Base-by-base conservation (phyloP, 2,113 vertebrate genomes). In the Pachycephala philippinensis region DNA sequence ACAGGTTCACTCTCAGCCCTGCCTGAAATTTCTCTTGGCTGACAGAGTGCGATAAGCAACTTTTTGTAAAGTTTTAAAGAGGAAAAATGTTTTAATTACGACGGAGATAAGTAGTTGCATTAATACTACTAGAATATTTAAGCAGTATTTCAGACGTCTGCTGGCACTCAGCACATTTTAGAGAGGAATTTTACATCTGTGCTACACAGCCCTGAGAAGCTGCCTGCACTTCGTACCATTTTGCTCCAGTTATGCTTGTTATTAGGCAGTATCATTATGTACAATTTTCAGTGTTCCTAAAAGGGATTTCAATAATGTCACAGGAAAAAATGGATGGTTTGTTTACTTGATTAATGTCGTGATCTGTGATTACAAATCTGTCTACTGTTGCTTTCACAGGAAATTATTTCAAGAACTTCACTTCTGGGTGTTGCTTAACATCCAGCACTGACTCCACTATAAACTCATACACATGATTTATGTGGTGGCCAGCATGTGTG, bases 341-440 rank as follows among this genome's bases (percentile, higher is more conserved):
- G 95, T 95, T 96, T 96, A 96, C 87, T 94, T 96, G 95, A 97
- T 97, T 96, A 93, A 96, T 97, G 95, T 74, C 4, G 15, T 81
- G 87, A 96, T 96, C 95, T 91, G 15, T 95, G 94, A 97, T 97
- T 97, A 95, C 96, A 97, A 91, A 95, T 96, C 96, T 96, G 95
- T 94, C 96, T 96, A 74, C 96, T 97, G 84, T 87, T 96, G 93
- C 95, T 96, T 97, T 96, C 93, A 94, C 94, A 97, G 97, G 96
- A 97, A 97, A 97, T 97, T 95, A 97, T 97, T 97, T 97, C 97
- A 97, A 95, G 96, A 96, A 96, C 94, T 96, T 97, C 93, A 96
- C 93, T 97, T 95, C 82, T 97, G 95, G 95, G 96, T 97, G 96
- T 97, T 97, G 94, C 96, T 97, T 95, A 97, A 96, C 93, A 95